phyloP scores from a whole-genome alignment of 2,113 vertebrate species.

The Microtus richardsoni region DNA sequence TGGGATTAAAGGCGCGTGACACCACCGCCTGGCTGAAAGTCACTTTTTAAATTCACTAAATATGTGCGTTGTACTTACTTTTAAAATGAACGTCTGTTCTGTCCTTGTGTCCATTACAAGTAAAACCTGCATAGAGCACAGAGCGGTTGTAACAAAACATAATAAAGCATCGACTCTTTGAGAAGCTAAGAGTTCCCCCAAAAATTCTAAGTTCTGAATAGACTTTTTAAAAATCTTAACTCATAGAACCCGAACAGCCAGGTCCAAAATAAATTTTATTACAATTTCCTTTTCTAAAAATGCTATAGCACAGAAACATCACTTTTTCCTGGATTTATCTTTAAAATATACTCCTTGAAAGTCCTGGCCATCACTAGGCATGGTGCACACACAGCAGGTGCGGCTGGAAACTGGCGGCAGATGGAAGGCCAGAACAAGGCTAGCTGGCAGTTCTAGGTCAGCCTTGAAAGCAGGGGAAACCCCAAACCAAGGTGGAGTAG shows the following conservation, averaged over 20 bases:
- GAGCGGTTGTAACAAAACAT: slow-evolving; percentile 43
- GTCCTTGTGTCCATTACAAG: slow-evolving; percentile 98
- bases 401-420: neutral
- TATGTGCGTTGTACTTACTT: slow-evolving; percentile 90
- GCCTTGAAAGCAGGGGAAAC: neutral
- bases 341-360: slow-evolving; percentile 38
- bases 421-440: too few species aligned
- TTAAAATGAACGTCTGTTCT: slow-evolving; percentile 96
- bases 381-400: accelerated
- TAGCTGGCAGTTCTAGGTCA: neutral
- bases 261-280: slow-evolving; percentile 1
- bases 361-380: neutral
- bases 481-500: neutral
- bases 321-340: slow-evolving; percentile 39
- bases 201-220: slow-evolving; percentile 45
- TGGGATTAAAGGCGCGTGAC: too few species aligned
- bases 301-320: slow-evolving; percentile 3
- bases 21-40: neutral
- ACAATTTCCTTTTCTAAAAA: slow-evolving; percentile 46
- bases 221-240: neutral
- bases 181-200: neutral
- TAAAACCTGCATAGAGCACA: slow-evolving; percentile 90
- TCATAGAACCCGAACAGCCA: slow-evolving; percentile 39
- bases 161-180: neutral
- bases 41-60: slow-evolving; percentile 54